phyloP scores from a whole-genome alignment of 2,113 vertebrate species.

The Tonatia bakeri region DNA sequence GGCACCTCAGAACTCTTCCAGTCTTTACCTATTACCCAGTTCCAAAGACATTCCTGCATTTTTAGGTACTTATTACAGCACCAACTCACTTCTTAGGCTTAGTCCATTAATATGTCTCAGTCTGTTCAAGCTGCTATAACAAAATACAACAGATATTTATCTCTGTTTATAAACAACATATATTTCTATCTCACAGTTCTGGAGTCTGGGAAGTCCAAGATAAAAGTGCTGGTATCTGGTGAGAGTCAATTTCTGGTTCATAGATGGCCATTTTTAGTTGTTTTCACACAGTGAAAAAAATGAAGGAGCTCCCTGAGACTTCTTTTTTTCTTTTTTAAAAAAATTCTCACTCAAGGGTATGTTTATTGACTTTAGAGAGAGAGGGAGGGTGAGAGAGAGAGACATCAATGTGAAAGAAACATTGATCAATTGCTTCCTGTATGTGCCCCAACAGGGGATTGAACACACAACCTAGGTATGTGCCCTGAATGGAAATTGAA shows the following conservation, averaged over 20 bases:
- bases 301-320: background rate
- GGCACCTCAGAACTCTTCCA: background rate
- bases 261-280: background rate
- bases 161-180: background rate
- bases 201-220: background rate
- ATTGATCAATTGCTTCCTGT: too few species aligned
- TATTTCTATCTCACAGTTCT: background rate
- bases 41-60: background rate
- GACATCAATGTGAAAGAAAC: too few species aligned
- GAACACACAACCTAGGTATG: too few species aligned
- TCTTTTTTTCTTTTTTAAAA: background rate
- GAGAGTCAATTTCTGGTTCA: background rate
- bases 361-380: too few species aligned
- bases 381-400: too few species aligned
- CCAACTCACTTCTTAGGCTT: background rate
- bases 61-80: background rate
- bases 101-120: background rate
- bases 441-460: too few species aligned
- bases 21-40: background rate
- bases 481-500: too few species aligned
- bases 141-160: background rate
- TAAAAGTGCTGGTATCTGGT: background rate
- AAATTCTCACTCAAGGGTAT: too few species aligned
- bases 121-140: background rate
- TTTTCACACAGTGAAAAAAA: background rate